These are phyloP conservation scores for Lathronympha strigana DNA, from an alignment of 2,888 invertebrate species.

Conservation along the genomic window DNA sequence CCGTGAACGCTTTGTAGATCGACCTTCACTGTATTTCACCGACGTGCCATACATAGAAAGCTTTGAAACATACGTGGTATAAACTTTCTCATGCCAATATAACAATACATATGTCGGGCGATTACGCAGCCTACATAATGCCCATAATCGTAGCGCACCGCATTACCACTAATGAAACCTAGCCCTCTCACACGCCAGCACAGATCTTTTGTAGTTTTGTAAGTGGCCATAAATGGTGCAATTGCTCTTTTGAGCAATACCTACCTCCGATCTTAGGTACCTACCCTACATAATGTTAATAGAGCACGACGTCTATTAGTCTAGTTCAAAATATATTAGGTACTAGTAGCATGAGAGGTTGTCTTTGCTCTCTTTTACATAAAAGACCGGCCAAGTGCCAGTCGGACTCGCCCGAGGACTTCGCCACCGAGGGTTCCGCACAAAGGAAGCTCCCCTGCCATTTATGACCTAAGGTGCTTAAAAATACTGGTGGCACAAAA, in stretches of 20 bases:
- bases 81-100: conserved; percentile 63
- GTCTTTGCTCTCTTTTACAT: too few relatives aligned
- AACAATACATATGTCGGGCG: conserved; percentile 42
- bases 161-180: conserved; percentile 33
- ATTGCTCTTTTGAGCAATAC: conserved; percentile 28
- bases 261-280: background rate
- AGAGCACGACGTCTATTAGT: background rate
- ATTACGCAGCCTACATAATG: conserved; percentile 31
- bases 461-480: too few relatives aligned
- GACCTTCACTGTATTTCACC: conserved; percentile 57
- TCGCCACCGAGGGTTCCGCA: too few relatives aligned
- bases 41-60: conserved; percentile 61
- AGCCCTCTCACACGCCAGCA: conserved; percentile 32
- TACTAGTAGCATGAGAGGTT: too few relatives aligned
- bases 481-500: too few relatives aligned
- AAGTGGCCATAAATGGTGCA: conserved; percentile 30
- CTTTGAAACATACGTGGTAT: conserved; percentile 60
- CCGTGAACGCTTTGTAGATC: conserved; percentile 45
- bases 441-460: too few relatives aligned
- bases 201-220: conserved; percentile 33
- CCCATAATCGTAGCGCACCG: conserved; percentile 30
- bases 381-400: too few relatives aligned
- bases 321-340: too few relatives aligned
- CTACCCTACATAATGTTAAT: background rate
- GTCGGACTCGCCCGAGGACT: too few relatives aligned